Conservation (phyloP, 2,888 invertebrate species). For the Ormyrus labotus region DNA sequence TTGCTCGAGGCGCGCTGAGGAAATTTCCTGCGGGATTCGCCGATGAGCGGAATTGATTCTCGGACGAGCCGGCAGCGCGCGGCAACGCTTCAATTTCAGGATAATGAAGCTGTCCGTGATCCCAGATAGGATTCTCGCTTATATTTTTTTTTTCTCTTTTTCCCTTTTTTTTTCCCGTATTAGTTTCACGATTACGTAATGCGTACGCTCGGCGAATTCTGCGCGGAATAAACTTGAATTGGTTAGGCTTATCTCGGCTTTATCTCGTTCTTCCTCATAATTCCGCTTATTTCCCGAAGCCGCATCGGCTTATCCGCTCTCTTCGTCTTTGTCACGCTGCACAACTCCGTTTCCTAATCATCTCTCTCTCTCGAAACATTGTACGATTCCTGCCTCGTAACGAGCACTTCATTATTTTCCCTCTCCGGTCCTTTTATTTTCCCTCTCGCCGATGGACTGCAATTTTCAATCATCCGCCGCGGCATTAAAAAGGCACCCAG, state of each 20-base stretch:
- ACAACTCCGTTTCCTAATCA: constrained; percentile 40
- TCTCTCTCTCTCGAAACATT: constrained; percentile 2
- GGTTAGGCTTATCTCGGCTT: constrained; percentile 2
- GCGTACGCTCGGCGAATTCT: not conserved
- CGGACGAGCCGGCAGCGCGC: not conserved
- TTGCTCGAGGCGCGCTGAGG: not conserved
- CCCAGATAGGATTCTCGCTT: not conserved
- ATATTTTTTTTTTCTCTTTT: not conserved
- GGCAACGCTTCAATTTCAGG: constrained; percentile 12
- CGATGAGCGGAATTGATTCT: not conserved
- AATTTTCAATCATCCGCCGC: constrained; percentile 35
- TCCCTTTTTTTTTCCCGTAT: not conserved
- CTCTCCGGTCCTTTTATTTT: constrained; percentile 19
- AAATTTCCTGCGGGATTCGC: constrained; percentile 20
- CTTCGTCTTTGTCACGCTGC: constrained; percentile 27
- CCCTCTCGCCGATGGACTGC: not conserved
- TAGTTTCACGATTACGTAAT: not conserved
- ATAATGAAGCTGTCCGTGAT: not conserved
- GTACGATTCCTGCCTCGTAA: constrained; percentile 12
- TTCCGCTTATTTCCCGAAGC: not conserved
- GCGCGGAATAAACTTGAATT: constrained; percentile 7
- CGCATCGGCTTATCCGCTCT: constrained; percentile 7
- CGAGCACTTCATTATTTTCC: constrained; percentile 38
- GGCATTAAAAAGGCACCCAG: not conserved
- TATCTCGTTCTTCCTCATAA: constrained; percentile 10